Conservation (phyloP, 2,797 vertebrate genomes). For the Lindbergichthys nudifrons region DNA sequence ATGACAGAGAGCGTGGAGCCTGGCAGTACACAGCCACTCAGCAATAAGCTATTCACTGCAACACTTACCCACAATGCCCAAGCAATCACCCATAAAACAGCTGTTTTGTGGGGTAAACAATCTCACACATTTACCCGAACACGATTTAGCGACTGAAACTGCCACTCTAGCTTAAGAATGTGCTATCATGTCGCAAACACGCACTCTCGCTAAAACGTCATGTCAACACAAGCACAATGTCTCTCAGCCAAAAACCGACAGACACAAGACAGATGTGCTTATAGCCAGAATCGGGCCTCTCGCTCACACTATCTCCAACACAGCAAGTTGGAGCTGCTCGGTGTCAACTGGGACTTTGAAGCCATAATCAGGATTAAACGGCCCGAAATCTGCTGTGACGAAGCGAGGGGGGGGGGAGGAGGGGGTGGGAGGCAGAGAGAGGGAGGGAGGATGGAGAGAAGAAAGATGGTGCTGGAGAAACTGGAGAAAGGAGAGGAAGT, state of each 20-base stretch:
- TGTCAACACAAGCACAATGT: constrained; percentile 6
- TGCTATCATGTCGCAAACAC: constrained; percentile 16
- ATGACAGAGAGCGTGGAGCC: constrained; percentile 17
- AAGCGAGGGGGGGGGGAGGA: not conserved
- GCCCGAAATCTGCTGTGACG: constrained; percentile 59
- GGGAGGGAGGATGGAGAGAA: not conserved
- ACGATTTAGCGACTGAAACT: constrained; percentile 23
- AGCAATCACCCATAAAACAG: constrained; percentile 24
- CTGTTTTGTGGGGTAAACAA: constrained; percentile 27
- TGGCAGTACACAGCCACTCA: not conserved
- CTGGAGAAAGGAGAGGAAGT: not conserved
- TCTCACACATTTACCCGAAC: constrained; percentile 21
- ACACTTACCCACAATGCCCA: not conserved
- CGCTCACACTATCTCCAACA: constrained; percentile 12
- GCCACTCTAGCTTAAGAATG: constrained; percentile 31
- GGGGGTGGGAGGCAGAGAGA: not conserved
- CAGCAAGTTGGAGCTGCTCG: constrained; percentile 25
- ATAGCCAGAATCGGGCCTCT: constrained; percentile 2
- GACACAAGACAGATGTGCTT: constrained; percentile 34
- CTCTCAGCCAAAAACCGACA: not conserved
- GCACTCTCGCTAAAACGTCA: not conserved
- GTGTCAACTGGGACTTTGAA: constrained; percentile 62
- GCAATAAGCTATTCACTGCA: constrained; percentile 16
- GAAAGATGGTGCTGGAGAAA: not conserved
- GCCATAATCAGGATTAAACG: constrained; percentile 66